Evolutionary conservation across 2,797 vertebrate genomes (phyloP).

Genomic region (Megalops cyprinoides): DNA sequence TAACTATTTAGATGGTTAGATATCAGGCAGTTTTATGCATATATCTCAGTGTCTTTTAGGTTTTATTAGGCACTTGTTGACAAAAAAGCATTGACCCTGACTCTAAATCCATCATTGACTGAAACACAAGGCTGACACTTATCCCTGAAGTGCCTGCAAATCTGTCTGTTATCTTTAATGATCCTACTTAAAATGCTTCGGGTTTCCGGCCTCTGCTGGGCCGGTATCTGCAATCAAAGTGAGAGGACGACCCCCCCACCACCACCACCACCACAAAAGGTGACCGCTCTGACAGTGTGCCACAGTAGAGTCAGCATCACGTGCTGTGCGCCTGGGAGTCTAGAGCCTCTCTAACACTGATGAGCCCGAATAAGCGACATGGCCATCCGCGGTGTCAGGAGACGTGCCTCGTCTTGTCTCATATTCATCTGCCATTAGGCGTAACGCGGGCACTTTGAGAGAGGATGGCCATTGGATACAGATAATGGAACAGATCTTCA

Average conservation of each 20-base stretch:
- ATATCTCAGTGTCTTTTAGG: neutral
- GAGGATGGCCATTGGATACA: neutral
- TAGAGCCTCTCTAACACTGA: conserved; percentile 16
- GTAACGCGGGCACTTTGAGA: neutral
- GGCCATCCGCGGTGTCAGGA: neutral
- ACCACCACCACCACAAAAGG: conserved; percentile 31
- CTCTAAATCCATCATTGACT: conserved; percentile 40
- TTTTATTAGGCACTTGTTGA: no score
- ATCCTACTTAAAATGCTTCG: conserved; percentile 19
- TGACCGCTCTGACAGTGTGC: neutral
- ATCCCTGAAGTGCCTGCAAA: conserved; percentile 30
- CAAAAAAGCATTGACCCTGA: no score
- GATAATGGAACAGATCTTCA: neutral
- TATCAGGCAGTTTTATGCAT: neutral
- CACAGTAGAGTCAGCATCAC: no score
- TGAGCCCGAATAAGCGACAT: conserved; percentile 17
- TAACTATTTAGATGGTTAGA: neutral
- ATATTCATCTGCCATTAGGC: neutral
- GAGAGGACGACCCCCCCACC: conserved; percentile 29
- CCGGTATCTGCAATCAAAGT: conserved; percentile 14
- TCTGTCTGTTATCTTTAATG: conserved; percentile 29
- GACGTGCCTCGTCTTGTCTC: neutral
- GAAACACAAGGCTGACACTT: conserved; percentile 2
- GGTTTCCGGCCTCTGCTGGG: conserved; percentile 16
- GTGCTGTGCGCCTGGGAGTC: neutral